A percentile compares a stretch with the other conserved stretches of the same genome.
Conservation (phyloP, 2,888 invertebrate genomes). For the Apotomis betuletana region DNA sequence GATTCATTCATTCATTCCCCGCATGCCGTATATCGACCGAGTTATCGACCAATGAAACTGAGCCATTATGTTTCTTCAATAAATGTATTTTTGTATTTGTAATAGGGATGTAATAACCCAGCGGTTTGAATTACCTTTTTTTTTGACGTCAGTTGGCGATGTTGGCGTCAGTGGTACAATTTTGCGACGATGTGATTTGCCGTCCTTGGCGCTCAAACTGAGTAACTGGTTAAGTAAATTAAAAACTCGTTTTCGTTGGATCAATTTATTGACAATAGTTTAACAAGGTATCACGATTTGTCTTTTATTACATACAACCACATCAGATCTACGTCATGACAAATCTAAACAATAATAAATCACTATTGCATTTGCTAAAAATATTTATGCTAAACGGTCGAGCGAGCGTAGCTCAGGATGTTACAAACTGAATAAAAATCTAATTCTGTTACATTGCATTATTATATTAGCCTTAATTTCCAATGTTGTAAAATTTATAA, state of each 20-base stretch:
- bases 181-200: no score
- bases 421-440: background rate
- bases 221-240: constrained; percentile 25
- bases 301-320: constrained; percentile 67
- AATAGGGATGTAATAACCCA: no score
- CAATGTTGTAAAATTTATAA: constrained; percentile 14
- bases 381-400: constrained; percentile 20
- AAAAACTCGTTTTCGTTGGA: constrained; percentile 47
- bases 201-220: no score
- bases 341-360: background rate
- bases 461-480: background rate
- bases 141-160: no score
- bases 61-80: no score
- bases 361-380: constrained; percentile 35
- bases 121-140: no score
- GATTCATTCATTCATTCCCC: no score
- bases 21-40: no score
- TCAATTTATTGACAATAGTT: constrained; percentile 73
- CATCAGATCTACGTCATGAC: constrained; percentile 67
- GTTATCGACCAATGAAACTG: no score
- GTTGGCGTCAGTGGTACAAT: no score
- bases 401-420: constrained; percentile 17
- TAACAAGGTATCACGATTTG: constrained; percentile 80
- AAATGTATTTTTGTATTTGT: no score
- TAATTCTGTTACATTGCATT: background rate